Base-by-base conservation (phyloP, 1,140 invertebrate species). In the Aphaenogaster ashmeadi region DNA sequence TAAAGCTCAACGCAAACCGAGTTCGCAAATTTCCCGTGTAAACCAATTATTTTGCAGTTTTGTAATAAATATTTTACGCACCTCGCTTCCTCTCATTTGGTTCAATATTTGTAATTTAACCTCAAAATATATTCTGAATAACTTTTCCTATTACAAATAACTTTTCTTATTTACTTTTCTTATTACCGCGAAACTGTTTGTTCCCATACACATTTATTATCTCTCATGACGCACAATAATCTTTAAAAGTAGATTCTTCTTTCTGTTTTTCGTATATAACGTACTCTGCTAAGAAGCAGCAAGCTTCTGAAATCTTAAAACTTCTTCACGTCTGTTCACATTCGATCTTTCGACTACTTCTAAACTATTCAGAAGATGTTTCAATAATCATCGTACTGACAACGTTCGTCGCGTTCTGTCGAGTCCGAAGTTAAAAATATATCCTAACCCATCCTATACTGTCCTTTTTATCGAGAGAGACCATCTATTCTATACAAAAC, bases 291-390 rank as follows among this genome's bases (percentile, higher is more conserved):
- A 44, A 83, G 11, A 1, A 15, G 44, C 11, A 36, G 54, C 7
- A n/a, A 44, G 13, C 13, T 38, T 60, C 36, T 50, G 27, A 74
- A 47, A 83, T 36, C 41, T 83, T 60, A 38, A 74, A 83, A 60
- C 80, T 50, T 83, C 9, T 5, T 60, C 41, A 60, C 52, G 6
- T 60, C 27, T 56, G 69, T n/a, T 74, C 33, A 18, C 33, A 36
- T 58, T 36, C 27, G 6, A 41, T 33, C 62, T 81, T 69, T 84
- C 27, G 27, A 44, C 41, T 72, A 72, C 8, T 83, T 47, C 18
- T 60, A 58, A 74, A 84, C 4, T 64, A 81, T 74, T 75, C 27
- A 52, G 2, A 50, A 62, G n/a, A 41, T 64, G 9, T 62, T 38
- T 84, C 80, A 60, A 60, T 8, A 62, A 84, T 74, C 41, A 33